Base-by-base conservation (phyloP, 2,113 vertebrate genomes). In the Peromyscus californicus region DNA sequence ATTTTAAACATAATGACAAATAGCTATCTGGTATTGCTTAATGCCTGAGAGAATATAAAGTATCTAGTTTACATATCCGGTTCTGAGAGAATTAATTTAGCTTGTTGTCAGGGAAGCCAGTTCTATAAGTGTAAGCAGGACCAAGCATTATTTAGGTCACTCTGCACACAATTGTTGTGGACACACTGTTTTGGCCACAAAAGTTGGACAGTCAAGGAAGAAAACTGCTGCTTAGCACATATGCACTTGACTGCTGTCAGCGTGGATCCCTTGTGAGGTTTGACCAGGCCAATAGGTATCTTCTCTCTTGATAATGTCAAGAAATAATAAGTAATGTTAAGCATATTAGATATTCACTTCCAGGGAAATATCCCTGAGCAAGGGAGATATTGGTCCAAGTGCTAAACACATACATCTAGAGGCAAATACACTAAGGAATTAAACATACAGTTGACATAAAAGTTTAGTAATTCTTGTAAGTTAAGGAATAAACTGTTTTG, bases 161-260 rank as follows among this genome's bases (percentile, higher is more conserved):
- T 75, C 84, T 98, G 10, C 96, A 16, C 48, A 98, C 98, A 63
- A 36, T 98, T 16, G 97, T 94, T 42, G 45, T 99, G n/a, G 97
- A 97, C n/a, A 98, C 98, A 31, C 5, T 98, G 45, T 83, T 98
- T 78, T 79, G 36, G 39, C 19, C 96, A 61, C 39, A 91, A 16
- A 96, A 16, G 3, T 95, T 87, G 16, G 98, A 98, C 67, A 87
- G 51, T 7, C 93, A 82, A 19, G 96, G 98, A 85, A 98, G 97
- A 91, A 97, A 6, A 59, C 48, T 61, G 94, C 97, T 97, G 4
- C 97, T 98, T 39, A 98, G 98, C 89, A 98, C 98, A 2, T 98
- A 98, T 36, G 96, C 90, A 3, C 97, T 98, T 59, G 98, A 98
- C 69, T 98, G 98, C 10, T 98, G 97, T 19, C 98, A 98, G 84